A percentile compares a stretch with the other conserved stretches of the same genome.
phyloP scores from a whole-genome alignment of 1,140 invertebrate genomes.

The Aphelinus certus region DNA sequence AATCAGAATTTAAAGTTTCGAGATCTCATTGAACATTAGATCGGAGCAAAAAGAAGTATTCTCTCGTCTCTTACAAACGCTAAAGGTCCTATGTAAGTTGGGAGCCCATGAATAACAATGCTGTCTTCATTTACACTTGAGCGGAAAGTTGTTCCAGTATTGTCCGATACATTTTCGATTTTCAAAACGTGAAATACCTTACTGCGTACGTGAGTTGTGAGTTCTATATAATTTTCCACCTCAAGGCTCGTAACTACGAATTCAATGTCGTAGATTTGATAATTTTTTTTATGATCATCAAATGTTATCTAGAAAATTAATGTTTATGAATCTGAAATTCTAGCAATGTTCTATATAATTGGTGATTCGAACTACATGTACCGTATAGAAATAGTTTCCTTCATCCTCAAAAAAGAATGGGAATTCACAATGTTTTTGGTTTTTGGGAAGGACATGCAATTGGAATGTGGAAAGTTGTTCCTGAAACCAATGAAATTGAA shows the following conservation, averaged over 20 bases:
- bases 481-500: too few species aligned
- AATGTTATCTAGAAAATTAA: constrained; percentile 44
- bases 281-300: constrained; percentile 43
- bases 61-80: constrained; percentile 33
- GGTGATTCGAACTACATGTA: constrained; percentile 18
- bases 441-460: constrained; percentile 43
- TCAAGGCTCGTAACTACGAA: constrained; percentile 48
- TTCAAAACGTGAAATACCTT: constrained; percentile 38
- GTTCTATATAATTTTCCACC: constrained; percentile 44
- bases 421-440: constrained; percentile 42
- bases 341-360: not conserved
- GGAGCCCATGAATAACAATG: constrained; percentile 38
- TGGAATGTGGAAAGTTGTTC: not conserved
- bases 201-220: constrained; percentile 39
- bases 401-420: constrained; percentile 47
- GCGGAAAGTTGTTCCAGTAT: constrained; percentile 31
- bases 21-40: not conserved
- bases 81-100: constrained; percentile 37
- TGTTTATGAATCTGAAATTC: not conserved
- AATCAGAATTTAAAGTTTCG: not conserved
- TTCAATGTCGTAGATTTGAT: constrained; percentile 49
- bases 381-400: constrained; percentile 43
- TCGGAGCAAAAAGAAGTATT: not conserved
- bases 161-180: constrained; percentile 48
- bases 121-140: constrained; percentile 38